These are phyloP conservation scores for Cepaea nemoralis DNA, from an alignment of 1,140 invertebrate species.

Conservation along the genomic window DNA sequence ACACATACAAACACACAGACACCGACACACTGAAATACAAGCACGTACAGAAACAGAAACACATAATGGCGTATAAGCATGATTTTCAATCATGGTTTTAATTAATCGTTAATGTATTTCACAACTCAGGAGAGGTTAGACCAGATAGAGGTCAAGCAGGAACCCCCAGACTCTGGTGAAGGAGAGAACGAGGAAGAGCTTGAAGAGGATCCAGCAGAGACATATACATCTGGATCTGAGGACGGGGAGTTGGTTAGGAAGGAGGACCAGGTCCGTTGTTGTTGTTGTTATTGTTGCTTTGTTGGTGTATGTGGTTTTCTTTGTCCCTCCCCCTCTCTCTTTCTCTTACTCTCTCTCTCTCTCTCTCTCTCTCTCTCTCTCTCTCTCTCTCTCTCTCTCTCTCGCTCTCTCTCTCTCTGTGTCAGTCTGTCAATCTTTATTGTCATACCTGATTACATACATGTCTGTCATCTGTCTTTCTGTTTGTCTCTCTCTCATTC, in stretches of 20 bases:
- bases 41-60: too few relatives aligned
- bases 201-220: constrained; percentile 25
- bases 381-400: too few relatives aligned
- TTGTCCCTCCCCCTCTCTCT: background rate
- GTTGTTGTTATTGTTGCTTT: background rate
- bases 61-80: too few relatives aligned
- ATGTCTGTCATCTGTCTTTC: too few relatives aligned
- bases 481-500: too few relatives aligned
- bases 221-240: constrained; percentile 38
- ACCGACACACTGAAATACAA: too few relatives aligned
- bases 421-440: too few relatives aligned
- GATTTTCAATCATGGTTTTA: too few relatives aligned
- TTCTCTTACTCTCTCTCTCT: background rate
- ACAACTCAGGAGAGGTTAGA: background rate
- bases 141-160: constrained; percentile 14
- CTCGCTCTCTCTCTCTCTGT: too few relatives aligned
- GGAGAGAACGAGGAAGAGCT: constrained; percentile 14
- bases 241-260: constrained; percentile 36
- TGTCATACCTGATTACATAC: too few relatives aligned
- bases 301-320: background rate
- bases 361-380: background rate
- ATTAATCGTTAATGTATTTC: too few relatives aligned
- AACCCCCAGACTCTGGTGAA: constrained; percentile 32
- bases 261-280: constrained; percentile 11
- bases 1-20: too few relatives aligned